Evolutionary conservation across 2,113 vertebrate species (phyloP), one percentile per base, ranked within the genome.

Genomic region (Datnioides undecimradiatus): DNA sequence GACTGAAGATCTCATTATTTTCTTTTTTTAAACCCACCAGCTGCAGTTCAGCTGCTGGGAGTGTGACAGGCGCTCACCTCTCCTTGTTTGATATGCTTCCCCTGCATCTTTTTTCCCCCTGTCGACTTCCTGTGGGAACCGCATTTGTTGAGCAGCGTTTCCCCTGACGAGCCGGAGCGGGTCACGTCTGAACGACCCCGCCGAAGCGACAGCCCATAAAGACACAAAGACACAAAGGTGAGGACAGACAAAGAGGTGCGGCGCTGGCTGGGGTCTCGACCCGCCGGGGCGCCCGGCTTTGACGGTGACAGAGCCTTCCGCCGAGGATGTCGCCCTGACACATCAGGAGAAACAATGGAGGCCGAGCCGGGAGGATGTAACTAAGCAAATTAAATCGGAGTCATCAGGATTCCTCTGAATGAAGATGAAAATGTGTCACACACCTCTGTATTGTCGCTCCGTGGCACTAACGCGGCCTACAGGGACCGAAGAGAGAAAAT

Each of bases 261-360:
- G 65, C 41, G 46, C 59, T 74, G 17, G 36, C 25, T n/a, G 49
- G 86, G 88, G 86, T 80, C 90, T 34, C n/a, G 87, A 85, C 88
- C 80, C 17, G 36, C 54, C 62, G n/a, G 59, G 69, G 49, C 60
- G 1, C 48, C 23, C 21, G 19, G 83, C 79, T 76, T 73, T 70
- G 79, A 88, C 76, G 68, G 79, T 92, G 91, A 93, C 90, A 85
- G 77, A 52, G 27, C 34, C 75, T 80, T 91, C 91, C 89, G 73
- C 23, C 19, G 63, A 79, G 86, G 78, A 91, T 71, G 84, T 84
- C 48, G 57, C 54, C 68, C 79, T 73, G 79, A 75, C 81, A 84
- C 80, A 70, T 66, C 45, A 8, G 29, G 54, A 66, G 73, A 60
- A 90, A 94, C 90, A 93, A 92, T 89, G 73, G 79, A 57, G 75